Conservation (phyloP, 1,140 invertebrate species). For the Lethrus apterus region DNA sequence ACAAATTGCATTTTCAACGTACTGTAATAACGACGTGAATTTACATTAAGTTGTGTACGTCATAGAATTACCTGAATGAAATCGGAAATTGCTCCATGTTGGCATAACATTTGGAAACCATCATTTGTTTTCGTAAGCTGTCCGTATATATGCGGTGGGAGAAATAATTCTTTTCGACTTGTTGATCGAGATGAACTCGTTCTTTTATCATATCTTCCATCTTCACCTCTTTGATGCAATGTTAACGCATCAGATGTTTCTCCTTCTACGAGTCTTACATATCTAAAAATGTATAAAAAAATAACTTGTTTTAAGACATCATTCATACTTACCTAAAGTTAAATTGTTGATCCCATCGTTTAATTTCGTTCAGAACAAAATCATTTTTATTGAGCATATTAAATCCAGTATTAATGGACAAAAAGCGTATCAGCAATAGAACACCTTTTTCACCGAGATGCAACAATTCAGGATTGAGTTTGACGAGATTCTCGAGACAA, state of each 20-base stretch:
- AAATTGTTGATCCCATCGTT: conserved; percentile 67
- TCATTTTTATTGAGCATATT: conserved; percentile 58
- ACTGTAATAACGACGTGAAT: conserved; percentile 17
- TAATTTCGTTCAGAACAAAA: conserved; percentile 64
- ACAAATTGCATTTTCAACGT: conserved; percentile 44
- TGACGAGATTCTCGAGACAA: conserved; percentile 72
- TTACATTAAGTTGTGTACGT: no score
- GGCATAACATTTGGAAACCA: conserved; percentile 60
- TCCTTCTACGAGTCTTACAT: conserved; percentile 82
- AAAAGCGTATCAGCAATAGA: conserved; percentile 71
- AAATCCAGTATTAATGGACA: conserved; percentile 68
- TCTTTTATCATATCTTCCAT: conserved; percentile 67
- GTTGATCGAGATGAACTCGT: conserved; percentile 36
- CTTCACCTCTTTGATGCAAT: conserved; percentile 70
- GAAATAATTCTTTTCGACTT: conserved; percentile 50
- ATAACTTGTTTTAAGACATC: background rate
- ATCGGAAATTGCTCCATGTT: conserved; percentile 41
- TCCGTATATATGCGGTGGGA: conserved; percentile 83
- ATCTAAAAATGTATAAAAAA: conserved; percentile 46
- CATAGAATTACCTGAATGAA: conserved; percentile 42
- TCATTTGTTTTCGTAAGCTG: conserved; percentile 73
- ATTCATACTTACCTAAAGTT: conserved; percentile 55
- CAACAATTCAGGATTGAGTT: conserved; percentile 62
- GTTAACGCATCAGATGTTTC: conserved; percentile 81
- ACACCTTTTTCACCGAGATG: conserved; percentile 78